Base-by-base conservation (phyloP, 2,888 invertebrate species). In the Physocephala rufipes region DNA sequence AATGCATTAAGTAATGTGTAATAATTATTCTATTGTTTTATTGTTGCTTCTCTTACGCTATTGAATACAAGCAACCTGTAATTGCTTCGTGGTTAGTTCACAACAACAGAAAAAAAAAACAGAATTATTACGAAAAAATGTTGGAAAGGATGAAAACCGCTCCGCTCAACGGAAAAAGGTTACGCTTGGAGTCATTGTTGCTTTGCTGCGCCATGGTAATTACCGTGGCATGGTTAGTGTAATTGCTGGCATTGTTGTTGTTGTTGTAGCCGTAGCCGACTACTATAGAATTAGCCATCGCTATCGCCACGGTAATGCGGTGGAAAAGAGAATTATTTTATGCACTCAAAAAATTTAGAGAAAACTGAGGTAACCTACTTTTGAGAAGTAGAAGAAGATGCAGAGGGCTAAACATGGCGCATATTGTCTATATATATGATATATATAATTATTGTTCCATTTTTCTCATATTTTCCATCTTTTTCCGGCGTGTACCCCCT, bases 111-210 rank as follows among this genome's bases (percentile, higher is more conserved):
- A 68, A 51, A 36, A 36, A 36, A 36, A 36, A 7, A 36, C 49
- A 51, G 24, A 49, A 19, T 30, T 68, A 30, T 55, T 62, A 24
- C 30, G 49, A 49, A 68, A 61, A 16, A 13, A 36, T 21, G 51
- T 13, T 13, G 47, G 59, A 45, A 47, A 55, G 15, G 13, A 58
- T 58, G 55, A 24, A 55, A 43, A 55, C 2, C 36, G n/a, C 43
- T 43, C 13, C 45, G n/a, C n/a, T 30, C 67, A 43, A 15, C 67
- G 15, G 13, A n/a, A 9, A 61, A 68, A 51, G 61, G 68, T 68
- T 68, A 49, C 51, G 68, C 68, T 68, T 68, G 28, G n/a, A 51
- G 49, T 62, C 61, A 43, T 49, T 68, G 30, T 21, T 68, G n/a
- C 68, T 49, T 47, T 61, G 36, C 21, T 47, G 49, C 47, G 30